Percentiles rank a stretch among this genome's conserved stretches.
phyloP scores from a whole-genome alignment of 2,113 vertebrate genomes.

The Otus sunia region DNA sequence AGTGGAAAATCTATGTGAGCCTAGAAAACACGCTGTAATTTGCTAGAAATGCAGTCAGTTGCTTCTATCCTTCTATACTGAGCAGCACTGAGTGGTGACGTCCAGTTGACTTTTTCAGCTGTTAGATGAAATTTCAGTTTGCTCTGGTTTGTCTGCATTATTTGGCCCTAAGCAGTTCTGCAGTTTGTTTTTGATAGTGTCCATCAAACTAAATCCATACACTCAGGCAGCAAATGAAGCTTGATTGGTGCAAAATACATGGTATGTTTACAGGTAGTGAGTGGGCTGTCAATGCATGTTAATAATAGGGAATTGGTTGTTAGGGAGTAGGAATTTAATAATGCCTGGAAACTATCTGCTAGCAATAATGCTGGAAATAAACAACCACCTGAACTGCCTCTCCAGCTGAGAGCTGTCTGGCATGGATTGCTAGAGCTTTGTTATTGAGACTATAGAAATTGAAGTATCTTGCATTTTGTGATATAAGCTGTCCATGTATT shows the following conservation, averaged over 20 bases:
- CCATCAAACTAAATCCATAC: constrained; percentile 15
- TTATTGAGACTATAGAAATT: not conserved
- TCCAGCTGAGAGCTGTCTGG: not conserved
- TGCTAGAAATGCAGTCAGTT: not conserved
- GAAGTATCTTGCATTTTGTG: not conserved
- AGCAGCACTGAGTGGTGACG: not conserved
- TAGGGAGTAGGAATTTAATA: constrained; percentile 46
- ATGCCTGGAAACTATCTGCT: constrained; percentile 19
- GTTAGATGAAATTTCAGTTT: constrained; percentile 1
- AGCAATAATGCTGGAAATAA: constrained; percentile 4
- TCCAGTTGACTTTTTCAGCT: constrained; percentile 24
- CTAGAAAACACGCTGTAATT: not conserved
- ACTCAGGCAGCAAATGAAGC: not conserved
- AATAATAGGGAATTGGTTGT: constrained; percentile 37
- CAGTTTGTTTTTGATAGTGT: constrained; percentile 20
- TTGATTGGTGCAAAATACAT: constrained; percentile 14
- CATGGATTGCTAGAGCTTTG: not conserved
- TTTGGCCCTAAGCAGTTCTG: not conserved
- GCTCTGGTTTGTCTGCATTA: not conserved
- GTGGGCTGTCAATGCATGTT: constrained; percentile 34
- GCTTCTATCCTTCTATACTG: not conserved
- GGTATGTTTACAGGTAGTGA: constrained; percentile 32
- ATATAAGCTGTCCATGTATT: not conserved
- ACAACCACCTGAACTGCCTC: constrained; percentile 16
- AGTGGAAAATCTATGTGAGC: not conserved